These are phyloP conservation scores for Yponomeuta sedellus DNA, from an alignment of 2,888 invertebrate genomes.

Conservation along the genomic window DNA sequence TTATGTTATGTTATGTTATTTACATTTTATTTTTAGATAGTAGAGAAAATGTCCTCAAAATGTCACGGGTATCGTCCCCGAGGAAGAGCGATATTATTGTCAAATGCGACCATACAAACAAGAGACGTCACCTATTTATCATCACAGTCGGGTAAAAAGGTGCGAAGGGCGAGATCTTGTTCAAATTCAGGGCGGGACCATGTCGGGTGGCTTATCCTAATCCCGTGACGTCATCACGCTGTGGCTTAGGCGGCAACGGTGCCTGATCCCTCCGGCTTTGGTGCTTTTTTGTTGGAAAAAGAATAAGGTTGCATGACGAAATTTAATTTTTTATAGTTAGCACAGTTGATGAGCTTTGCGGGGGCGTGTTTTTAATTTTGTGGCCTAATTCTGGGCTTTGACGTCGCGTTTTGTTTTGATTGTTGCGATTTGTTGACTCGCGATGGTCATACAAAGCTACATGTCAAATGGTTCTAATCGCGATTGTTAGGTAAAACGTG, in stretches of 20 bases:
- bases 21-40: too few relatives aligned
- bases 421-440: not conserved
- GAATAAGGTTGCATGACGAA: not conserved
- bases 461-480: too few relatives aligned
- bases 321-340: not conserved
- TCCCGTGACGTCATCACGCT: conserved; percentile 12
- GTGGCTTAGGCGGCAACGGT: conserved; percentile 9
- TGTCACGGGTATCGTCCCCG: too few relatives aligned
- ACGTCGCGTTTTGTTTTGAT: not conserved
- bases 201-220: conserved; percentile 34
- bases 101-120: too few relatives aligned
- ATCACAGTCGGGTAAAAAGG: not conserved
- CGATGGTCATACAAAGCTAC: too few relatives aligned
- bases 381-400: not conserved
- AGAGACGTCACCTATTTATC: too few relatives aligned
- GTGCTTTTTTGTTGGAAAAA: conserved; percentile 10
- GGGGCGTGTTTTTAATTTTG: not conserved
- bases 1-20: too few relatives aligned
- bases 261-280: conserved; percentile 11
- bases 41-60: too few relatives aligned
- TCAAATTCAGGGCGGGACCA: conserved; percentile 38
- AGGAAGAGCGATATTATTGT: too few relatives aligned
- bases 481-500: too few relatives aligned
- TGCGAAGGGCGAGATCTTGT: conserved; percentile 27
- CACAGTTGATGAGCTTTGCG: not conserved